Conservation (phyloP, 2,797 vertebrate species). For the Podargus strigoides region DNA sequence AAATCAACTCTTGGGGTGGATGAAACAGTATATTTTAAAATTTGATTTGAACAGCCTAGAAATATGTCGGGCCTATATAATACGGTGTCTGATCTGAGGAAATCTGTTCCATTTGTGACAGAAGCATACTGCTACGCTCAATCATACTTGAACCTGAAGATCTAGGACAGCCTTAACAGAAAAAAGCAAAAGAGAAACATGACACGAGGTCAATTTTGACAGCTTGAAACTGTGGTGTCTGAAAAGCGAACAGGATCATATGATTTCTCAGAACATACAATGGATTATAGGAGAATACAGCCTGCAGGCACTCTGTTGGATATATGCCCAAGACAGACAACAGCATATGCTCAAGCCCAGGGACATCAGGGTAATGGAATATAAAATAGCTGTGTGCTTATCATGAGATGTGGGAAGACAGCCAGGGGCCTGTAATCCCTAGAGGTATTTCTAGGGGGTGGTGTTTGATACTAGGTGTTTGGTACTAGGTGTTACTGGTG, state of each 20-base stretch:
- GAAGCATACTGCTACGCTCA: conserved; percentile 21
- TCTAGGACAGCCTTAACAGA: background rate
- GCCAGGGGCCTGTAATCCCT: background rate
- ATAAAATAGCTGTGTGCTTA: conserved; percentile 56
- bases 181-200: conserved; percentile 1
- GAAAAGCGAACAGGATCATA: conserved; percentile 14
- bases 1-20: background rate
- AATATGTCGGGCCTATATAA: background rate
- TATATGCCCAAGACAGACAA: conserved; percentile 55
- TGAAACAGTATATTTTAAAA: background rate
- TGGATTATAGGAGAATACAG: conserved; percentile 37
- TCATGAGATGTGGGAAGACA: conserved; percentile 10
- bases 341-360: conserved; percentile 52
- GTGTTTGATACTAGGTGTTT: background rate
- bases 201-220: background rate
- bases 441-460: conserved; percentile 8
- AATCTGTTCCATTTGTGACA: background rate
- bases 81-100: background rate
- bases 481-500: background rate
- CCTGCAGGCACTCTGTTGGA: conserved; percentile 53
- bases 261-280: conserved; percentile 46
- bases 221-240: conserved; percentile 13
- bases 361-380: conserved; percentile 54
- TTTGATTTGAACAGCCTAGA: background rate
- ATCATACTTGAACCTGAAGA: conserved; percentile 33